Conservation (phyloP, 2,113 vertebrate genomes). For the Gnathonemus longibarbis region DNA sequence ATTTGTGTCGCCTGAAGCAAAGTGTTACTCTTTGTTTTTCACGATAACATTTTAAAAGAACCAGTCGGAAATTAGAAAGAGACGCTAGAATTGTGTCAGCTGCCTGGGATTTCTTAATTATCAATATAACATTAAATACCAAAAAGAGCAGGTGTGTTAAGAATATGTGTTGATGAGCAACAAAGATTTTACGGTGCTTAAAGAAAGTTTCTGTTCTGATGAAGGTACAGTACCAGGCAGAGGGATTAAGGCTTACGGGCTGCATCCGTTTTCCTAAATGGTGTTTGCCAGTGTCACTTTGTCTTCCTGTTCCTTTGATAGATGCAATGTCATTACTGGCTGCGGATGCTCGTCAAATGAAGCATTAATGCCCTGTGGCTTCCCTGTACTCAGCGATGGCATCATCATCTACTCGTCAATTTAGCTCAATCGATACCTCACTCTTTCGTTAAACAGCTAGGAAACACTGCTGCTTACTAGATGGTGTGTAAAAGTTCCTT, state of each 20-base stretch:
- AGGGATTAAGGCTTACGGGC: too few species aligned
- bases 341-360: background rate
- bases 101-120: background rate
- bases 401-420: background rate
- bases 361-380: background rate
- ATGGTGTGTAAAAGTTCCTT: background rate
- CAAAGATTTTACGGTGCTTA: background rate
- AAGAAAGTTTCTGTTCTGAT: background rate
- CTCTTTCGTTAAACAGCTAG: background rate
- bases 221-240: background rate
- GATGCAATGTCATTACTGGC: constrained; percentile 3
- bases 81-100: background rate
- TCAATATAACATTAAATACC: background rate
- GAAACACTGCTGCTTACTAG: background rate
- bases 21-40: background rate
- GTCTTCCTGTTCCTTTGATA: constrained; percentile 5
- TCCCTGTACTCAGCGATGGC: background rate
- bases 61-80: background rate
- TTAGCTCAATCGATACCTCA: background rate
- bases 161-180: background rate
- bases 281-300: background rate
- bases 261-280: background rate
- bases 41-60: background rate
- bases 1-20: background rate
- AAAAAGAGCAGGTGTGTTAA: background rate